phyloP scores from a whole-genome alignment of 1,140 invertebrate species.

The Lepidurus couesii region DNA sequence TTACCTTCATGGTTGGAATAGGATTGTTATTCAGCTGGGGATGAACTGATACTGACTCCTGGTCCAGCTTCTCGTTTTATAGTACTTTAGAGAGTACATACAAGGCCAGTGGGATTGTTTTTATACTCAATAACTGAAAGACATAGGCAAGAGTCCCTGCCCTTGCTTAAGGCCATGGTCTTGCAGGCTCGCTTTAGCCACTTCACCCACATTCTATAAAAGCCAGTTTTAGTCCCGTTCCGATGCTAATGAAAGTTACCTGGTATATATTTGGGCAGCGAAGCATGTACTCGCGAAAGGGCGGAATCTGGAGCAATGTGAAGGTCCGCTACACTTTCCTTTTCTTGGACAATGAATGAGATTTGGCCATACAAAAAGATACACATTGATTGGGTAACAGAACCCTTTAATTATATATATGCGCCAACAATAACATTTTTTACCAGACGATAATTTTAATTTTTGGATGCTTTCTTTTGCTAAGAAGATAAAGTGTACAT shows the following conservation, averaged over 20 bases:
- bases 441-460: too few relatives aligned
- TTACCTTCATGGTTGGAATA: conserved; percentile 14
- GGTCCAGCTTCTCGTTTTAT: not conserved
- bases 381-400: too few relatives aligned
- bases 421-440: too few relatives aligned
- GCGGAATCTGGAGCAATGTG: conserved; percentile 7
- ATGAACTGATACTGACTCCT: not conserved
- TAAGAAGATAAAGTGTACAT: too few relatives aligned
- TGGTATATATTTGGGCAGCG: not conserved
- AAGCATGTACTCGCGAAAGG: not conserved
- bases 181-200: too few relatives aligned
- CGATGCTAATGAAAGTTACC: not conserved
- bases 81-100: not conserved
- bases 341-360: not conserved
- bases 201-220: too few relatives aligned
- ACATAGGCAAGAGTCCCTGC: too few relatives aligned
- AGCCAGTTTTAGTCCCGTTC: too few relatives aligned
- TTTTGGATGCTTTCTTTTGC: too few relatives aligned
- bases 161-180: too few relatives aligned
- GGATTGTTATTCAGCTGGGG: not conserved
- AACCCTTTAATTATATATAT: too few relatives aligned
- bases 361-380: not conserved
- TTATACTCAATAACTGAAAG: not conserved
- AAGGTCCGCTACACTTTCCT: not conserved
- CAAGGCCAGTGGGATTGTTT: not conserved